Evolutionary conservation across 2,888 invertebrate species (phyloP).

Genomic region (Trypoxylon attenuatum): DNA sequence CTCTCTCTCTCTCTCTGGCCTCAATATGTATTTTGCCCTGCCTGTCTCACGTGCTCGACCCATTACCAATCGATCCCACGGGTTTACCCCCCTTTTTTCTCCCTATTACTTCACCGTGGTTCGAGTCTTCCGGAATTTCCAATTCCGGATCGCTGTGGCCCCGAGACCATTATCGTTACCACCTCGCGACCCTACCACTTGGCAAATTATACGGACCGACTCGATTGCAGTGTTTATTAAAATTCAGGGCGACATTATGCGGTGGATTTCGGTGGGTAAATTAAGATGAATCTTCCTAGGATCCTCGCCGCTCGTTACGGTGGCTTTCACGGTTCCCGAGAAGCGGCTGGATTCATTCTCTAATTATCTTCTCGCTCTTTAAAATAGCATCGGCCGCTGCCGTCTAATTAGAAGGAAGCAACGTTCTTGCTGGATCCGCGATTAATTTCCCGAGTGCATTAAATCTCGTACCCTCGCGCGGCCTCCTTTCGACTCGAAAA

Average conservation of each 20-base stretch:
- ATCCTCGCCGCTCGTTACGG: not conserved
- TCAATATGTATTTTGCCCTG: slow-evolving; percentile 11
- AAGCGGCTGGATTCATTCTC: not conserved
- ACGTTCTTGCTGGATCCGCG: slow-evolving; percentile 9
- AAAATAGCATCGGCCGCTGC: slow-evolving; percentile 12
- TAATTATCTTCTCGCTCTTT: slow-evolving; percentile 17
- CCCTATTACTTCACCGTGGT: too few relatives aligned
- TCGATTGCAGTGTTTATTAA: too few relatives aligned
- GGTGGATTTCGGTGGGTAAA: too few relatives aligned
- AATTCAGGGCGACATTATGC: too few relatives aligned
- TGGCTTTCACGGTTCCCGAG: too few relatives aligned
- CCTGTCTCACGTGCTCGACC: slow-evolving; percentile 5
- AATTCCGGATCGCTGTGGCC: too few relatives aligned
- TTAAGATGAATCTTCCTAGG: not conserved
- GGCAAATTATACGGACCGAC: too few relatives aligned
- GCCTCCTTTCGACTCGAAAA: not conserved
- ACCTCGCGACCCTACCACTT: too few relatives aligned
- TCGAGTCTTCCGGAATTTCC: too few relatives aligned
- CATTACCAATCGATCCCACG: slow-evolving; percentile 18
- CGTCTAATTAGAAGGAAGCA: slow-evolving; percentile 25
- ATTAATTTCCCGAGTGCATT: slow-evolving; percentile 17
- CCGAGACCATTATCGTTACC: too few relatives aligned
- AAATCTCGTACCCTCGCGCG: not conserved
- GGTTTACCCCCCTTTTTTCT: too few relatives aligned
- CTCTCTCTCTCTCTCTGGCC: not conserved